A percentile compares a stretch with the other conserved stretches of the same genome.
These are phyloP conservation scores for Salticus scenicus DNA, from an alignment of 2,888 invertebrate species.

Conservation along the genomic window DNA sequence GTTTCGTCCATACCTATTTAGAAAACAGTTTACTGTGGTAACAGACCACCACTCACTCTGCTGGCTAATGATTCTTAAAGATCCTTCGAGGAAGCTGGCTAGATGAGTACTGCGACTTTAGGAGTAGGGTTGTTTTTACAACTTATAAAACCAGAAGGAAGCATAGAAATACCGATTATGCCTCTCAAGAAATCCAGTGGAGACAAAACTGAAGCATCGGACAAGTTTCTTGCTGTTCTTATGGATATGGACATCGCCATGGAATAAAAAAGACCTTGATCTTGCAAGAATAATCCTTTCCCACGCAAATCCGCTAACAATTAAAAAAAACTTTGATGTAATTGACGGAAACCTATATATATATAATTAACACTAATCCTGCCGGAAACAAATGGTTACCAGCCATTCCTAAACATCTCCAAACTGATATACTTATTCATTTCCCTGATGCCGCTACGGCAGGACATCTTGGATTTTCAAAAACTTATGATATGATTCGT, in stretches of 20 bases:
- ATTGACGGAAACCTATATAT: background rate
- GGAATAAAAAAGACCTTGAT: background rate
- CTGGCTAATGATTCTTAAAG: conserved; percentile 76
- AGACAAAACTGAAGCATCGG: too few relatives aligned
- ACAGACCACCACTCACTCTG: conserved; percentile 78
- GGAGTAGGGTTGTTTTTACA: conserved; percentile 75
- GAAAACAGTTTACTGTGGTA: conserved; percentile 74
- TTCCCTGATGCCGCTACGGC: conserved; percentile 65
- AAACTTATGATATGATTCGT: conserved; percentile 21
- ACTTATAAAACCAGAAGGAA: conserved; percentile 75
- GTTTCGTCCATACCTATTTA: conserved; percentile 76
- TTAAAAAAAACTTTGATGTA: background rate
- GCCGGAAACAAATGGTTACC: background rate
- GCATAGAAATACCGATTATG: too few relatives aligned
- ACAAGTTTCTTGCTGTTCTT: too few relatives aligned
- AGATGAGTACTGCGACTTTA: conserved; percentile 77
- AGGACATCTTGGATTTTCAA: conserved; percentile 43
- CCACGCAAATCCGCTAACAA: too few relatives aligned
- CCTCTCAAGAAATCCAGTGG: too few relatives aligned
- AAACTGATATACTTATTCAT: conserved; percentile 48
- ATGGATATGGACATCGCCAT: background rate
- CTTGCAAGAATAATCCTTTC: background rate
- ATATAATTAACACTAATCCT: background rate
- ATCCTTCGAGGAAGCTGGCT: conserved; percentile 76
- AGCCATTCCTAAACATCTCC: background rate